Evolutionary conservation across 2,888 invertebrate species (phyloP).

Genomic region (Tridacna gigas): DNA sequence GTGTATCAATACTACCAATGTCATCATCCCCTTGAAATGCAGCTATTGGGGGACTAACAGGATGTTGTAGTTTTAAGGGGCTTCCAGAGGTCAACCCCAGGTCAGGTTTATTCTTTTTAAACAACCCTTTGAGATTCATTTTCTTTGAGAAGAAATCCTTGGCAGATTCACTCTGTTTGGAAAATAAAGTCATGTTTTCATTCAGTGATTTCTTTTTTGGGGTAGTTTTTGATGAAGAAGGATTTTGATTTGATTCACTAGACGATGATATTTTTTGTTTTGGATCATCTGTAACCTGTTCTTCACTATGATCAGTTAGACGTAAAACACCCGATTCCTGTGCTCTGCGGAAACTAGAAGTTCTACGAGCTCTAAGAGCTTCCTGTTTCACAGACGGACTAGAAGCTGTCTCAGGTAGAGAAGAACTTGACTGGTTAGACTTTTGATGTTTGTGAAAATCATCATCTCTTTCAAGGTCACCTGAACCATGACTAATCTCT

Average conservation of each 20-base stretch:
- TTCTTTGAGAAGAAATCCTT: conserved; percentile 67
- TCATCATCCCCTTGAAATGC: conserved; percentile 69
- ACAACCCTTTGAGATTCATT: conserved; percentile 68
- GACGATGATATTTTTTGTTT: conserved; percentile 33
- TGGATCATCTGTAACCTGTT: conserved; percentile 37
- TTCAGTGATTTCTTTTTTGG: conserved; percentile 71
- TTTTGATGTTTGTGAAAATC: conserved; percentile 34
- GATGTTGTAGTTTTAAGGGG: conserved; percentile 51
- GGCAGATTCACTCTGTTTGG: conserved; percentile 64
- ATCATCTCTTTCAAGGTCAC: conserved; percentile 47
- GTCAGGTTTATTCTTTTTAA: conserved; percentile 66
- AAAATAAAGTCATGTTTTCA: conserved; percentile 58
- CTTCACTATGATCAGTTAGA: conserved; percentile 10
- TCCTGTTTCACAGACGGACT: conserved; percentile 56
- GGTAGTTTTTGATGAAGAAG: conserved; percentile 75
- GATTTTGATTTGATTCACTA: conserved; percentile 62
- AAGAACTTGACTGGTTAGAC: conserved; percentile 43
- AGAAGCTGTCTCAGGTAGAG: conserved; percentile 58
- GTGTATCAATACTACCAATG: conserved; percentile 65
- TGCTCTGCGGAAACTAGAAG: conserved; percentile 70
- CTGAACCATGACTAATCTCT: conserved; percentile 51
- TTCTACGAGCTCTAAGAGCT: conserved; percentile 58
- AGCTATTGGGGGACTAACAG: conserved; percentile 67
- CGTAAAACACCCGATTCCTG: conserved; percentile 60
- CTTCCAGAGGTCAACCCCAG: conserved; percentile 36